These are phyloP conservation scores for Calonectris borealis DNA, from an alignment of 2,113 vertebrate species.

Conservation along the genomic window DNA sequence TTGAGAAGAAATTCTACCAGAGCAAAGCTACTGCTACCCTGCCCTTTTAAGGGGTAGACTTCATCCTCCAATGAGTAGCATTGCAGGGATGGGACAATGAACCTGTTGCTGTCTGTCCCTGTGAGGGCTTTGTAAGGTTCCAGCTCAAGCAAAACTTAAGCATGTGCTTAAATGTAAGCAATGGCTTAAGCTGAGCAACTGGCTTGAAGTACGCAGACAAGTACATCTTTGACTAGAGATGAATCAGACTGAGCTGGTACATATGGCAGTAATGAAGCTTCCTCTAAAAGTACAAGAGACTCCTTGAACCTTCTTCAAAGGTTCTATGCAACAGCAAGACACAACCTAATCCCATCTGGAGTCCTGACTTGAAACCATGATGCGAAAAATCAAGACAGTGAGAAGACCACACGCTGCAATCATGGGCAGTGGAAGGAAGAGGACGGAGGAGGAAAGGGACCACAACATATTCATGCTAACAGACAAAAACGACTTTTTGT, in stretches of 20 bases:
- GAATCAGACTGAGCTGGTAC: background rate
- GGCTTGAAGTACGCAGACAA: background rate
- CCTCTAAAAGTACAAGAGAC: background rate
- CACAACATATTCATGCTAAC: background rate
- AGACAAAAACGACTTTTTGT: background rate
- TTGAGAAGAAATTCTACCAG: background rate
- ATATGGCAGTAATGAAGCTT: background rate
- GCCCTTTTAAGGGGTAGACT: background rate
- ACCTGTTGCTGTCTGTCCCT: background rate
- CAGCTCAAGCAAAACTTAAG: background rate
- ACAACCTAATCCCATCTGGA: background rate
- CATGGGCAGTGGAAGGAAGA: background rate
- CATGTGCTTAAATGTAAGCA: background rate
- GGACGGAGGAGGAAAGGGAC: background rate
- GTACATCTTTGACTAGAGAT: background rate
- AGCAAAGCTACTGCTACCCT: background rate
- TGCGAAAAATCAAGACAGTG: background rate
- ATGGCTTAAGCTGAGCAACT: background rate
- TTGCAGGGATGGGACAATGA: background rate
- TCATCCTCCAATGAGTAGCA: background rate
- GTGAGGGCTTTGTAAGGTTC: background rate
- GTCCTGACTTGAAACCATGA: background rate
- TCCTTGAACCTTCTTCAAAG: background rate
- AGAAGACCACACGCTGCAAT: accelerated
- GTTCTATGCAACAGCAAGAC: background rate